Percentiles rank a stretch among this genome's conserved stretches.
Conservation (phyloP, 2,797 vertebrate species). For the Alcedo atthis region DNA sequence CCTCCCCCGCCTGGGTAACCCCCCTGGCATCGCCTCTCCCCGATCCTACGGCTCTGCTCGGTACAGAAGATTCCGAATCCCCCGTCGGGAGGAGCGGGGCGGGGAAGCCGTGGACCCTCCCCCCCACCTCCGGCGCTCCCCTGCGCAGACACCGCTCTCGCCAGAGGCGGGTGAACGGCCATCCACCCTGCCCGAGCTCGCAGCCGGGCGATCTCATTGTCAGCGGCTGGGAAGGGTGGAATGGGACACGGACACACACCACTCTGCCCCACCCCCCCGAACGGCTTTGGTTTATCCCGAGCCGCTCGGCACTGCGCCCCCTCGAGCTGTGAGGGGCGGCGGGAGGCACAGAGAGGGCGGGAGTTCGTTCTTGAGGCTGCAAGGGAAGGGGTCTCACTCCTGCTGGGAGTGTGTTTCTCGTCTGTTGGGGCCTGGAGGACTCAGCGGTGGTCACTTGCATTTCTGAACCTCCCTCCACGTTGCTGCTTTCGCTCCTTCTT, state of each 20-base stretch:
- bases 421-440: neutral
- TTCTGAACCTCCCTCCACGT: fast-evolving
- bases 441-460: fast-evolving
- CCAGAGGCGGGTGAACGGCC: neutral
- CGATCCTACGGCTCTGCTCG: neutral
- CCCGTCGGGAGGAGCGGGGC: fast-evolving
- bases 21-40: neutral
- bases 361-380: neutral
- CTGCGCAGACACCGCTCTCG: too few species aligned
- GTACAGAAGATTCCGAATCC: neutral
- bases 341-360: too few species aligned
- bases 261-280: fast-evolving
- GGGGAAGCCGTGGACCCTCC: neutral
- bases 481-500: neutral
- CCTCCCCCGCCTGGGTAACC: neutral
- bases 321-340: neutral
- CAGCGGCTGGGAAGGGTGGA: neutral
- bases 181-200: neutral
- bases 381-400: neutral
- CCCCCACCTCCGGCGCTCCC: too few species aligned
- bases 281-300: neutral
- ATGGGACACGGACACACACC: too few species aligned
- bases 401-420: fast-evolving
- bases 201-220: neutral
- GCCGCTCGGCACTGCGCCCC: neutral